phyloP scores from a whole-genome alignment of 2,797 vertebrate species.

The Pygocentrus nattereri region DNA sequence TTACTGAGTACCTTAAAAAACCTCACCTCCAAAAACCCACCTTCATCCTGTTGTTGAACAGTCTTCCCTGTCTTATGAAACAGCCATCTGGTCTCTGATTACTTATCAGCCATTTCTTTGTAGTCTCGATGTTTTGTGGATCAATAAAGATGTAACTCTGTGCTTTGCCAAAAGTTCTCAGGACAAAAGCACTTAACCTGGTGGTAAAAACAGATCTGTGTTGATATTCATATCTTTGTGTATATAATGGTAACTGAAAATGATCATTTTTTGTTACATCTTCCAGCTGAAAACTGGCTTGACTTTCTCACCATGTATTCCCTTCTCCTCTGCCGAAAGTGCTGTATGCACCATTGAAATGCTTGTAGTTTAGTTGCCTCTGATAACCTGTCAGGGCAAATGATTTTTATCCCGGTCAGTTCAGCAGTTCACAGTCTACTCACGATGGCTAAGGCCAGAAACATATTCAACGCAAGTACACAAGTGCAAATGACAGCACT shows the following conservation, averaged over 20 bases:
- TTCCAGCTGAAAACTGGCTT: no score
- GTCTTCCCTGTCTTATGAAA: constrained; percentile 76
- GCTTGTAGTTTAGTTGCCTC: constrained; percentile 82
- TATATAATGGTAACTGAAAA: no score
- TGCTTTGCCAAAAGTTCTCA: constrained; percentile 83
- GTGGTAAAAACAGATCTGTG: background rate
- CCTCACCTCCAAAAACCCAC: constrained; percentile 53
- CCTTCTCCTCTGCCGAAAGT: constrained; percentile 76
- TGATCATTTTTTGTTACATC: no score
- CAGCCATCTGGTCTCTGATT: constrained; percentile 79
- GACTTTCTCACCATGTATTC: constrained; percentile 81
- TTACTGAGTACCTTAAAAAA: background rate
- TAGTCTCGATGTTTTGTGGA: constrained; percentile 68
- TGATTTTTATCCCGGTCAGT: background rate
- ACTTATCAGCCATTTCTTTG: constrained; percentile 75
- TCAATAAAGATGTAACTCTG: constrained; percentile 81
- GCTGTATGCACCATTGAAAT: constrained; percentile 76
- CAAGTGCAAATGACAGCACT: no score
- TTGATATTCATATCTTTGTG: no score
- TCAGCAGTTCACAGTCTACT: background rate
- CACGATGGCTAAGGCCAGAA: background rate
- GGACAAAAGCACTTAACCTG: constrained; percentile 73
- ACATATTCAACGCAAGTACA: no score
- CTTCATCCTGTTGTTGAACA: constrained; percentile 85
- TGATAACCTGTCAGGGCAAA: constrained; percentile 78